phyloP scores from a whole-genome alignment of 2,797 vertebrate genomes.

The Catostomus latipinnis region DNA sequence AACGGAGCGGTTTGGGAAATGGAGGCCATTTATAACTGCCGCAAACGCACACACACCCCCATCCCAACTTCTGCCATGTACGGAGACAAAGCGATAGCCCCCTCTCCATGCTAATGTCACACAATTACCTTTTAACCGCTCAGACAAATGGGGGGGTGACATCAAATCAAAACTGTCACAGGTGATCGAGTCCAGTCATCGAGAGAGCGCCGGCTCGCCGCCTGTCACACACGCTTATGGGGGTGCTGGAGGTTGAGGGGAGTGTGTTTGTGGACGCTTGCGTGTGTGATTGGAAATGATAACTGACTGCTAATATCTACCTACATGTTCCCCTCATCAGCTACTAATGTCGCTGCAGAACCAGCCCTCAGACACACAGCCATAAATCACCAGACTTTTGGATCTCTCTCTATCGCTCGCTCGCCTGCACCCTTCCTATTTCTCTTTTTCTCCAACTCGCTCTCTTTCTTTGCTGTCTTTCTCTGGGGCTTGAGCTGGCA shows the following conservation, averaged over 20 bases:
- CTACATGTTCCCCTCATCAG: constrained; percentile 66
- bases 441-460: constrained; percentile 64
- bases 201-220: constrained; percentile 71
- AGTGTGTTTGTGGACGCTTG: constrained; percentile 29
- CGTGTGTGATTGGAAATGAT: constrained; percentile 66
- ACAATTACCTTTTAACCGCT: constrained; percentile 99
- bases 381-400: constrained; percentile 82
- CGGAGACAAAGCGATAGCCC: constrained; percentile 78
- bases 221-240: constrained; percentile 52
- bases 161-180: constrained; percentile 99
- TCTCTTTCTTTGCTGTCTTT: constrained; percentile 87
- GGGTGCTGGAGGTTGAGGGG: constrained; percentile 50
- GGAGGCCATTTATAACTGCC: constrained; percentile 86
- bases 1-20: constrained; percentile 78
- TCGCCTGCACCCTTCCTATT: constrained; percentile 15
- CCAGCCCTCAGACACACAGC: constrained; percentile 72
- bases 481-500: constrained; percentile 90
- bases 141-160: constrained; percentile 99
- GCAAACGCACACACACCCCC: constrained; percentile 56
- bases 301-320: constrained; percentile 63
- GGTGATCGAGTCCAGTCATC: constrained; percentile 99
- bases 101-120: constrained; percentile 89
- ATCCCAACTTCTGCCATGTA: constrained; percentile 73
- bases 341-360: constrained; percentile 61
- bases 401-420: constrained; percentile 51